Base-by-base conservation (phyloP, 2,888 invertebrate species). In the Nymphalis c-album region DNA sequence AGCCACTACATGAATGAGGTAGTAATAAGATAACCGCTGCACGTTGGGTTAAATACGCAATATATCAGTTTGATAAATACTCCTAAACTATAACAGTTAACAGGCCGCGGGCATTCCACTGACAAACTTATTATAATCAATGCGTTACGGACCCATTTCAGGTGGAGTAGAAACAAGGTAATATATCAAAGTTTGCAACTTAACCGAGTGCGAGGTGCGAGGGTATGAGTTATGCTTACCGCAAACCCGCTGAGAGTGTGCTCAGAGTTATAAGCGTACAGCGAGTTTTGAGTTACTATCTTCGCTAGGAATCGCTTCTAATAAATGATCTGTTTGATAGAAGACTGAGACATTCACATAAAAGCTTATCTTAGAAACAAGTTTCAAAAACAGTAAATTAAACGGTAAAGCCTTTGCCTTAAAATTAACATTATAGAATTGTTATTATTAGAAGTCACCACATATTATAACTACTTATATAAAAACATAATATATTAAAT, bases 151-250 rank as follows among this genome's bases (percentile, higher is more conserved):
- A 74, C 77, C 76, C 77, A 77, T 73, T 85, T 84, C 87, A 87
- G 88, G 87, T 87, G 84, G 82, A 79, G 78, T 77, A 71, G 77
- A 69, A 76, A 79, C 80, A 75, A 75, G 80, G 82, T 80, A 77
- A 86, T 90, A 86, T 90, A 88, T 90, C 90, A 90, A 87, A 90
- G 90, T 90, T 90, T 86, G 86, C 81, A 84, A 89, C 81, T 89
- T 84, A 84, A 81, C 86, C 85, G 83, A 84, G 80, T 83, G 84
- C 80, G 87, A 90, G 88, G 88, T 88, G 88, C 78, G 84, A 80
- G 81, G 79, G 82, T 85, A 87, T 90, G 90, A 90, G 85, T 89
- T 87, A 90, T 88, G 88, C 77, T 83, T 82, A 88, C 90, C 90
- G 85, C 90, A 86, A 80, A 82, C 82, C 81, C 81, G 76, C 73